Percentiles rank a stretch among this genome's conserved stretches.
Evolutionary conservation across 23 tunicate genomes (phyloP).

Genomic region (Trididemnum nubilum): DNA sequence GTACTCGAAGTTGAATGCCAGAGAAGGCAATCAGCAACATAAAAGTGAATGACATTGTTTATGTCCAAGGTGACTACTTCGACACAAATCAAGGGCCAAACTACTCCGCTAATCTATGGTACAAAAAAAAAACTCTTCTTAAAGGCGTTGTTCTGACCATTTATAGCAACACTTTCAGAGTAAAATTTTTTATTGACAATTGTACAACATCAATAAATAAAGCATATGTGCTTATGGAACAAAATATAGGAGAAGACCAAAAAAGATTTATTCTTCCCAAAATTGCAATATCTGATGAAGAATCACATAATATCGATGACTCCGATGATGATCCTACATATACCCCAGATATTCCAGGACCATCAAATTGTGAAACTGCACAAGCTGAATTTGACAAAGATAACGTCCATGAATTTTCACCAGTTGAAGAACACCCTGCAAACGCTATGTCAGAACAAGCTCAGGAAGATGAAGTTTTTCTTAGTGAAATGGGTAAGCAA

Average conservation of each 20-base stretch:
- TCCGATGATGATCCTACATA: slow-evolving; percentile 1
- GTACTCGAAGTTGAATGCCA: no score
- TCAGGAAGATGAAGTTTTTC: background rate
- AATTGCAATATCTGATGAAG: background rate
- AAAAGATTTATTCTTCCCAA: background rate
- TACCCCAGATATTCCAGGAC: background rate
- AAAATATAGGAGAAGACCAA: background rate
- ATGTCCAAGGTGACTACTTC: background rate
- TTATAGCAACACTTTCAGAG: background rate
- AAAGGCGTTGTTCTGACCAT: background rate
- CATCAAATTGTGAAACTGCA: background rate
- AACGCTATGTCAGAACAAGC: background rate
- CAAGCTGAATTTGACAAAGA: background rate
- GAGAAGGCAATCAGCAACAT: background rate
- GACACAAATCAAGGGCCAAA: background rate
- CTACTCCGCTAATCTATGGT: background rate
- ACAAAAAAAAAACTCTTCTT: background rate
- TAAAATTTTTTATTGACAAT: background rate
- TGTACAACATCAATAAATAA: background rate
- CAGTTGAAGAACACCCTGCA: background rate
- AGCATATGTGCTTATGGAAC: background rate
- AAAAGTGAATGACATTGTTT: background rate
- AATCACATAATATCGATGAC: background rate
- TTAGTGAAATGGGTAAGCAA: background rate
- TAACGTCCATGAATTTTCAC: background rate